Evolutionary conservation across 35 echinoderm and acorn worm species (phyloP).

Genomic region (Acanthaster planci): DNA sequence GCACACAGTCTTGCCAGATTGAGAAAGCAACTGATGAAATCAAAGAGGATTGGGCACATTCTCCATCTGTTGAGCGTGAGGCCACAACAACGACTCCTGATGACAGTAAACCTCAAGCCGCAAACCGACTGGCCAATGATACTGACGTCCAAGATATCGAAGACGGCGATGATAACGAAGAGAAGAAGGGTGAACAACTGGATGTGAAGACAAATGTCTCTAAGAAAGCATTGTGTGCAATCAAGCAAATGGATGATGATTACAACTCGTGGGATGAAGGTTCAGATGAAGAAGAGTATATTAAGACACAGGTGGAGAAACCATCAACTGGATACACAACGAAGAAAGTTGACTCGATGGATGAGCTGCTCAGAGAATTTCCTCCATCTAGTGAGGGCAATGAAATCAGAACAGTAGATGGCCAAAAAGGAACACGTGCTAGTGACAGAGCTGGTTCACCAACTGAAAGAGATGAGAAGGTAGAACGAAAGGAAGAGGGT

Average conservation of each 20-base stretch:
- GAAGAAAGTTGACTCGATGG: neutral
- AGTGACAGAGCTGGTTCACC: too few relatives aligned
- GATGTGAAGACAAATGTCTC: too few relatives aligned
- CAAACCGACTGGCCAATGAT: neutral
- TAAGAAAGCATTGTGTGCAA: too few relatives aligned
- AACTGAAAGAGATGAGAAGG: too few relatives aligned
- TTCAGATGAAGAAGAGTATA: neutral
- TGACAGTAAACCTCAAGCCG: neutral
- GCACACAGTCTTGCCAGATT: neutral
- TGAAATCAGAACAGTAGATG: too few relatives aligned
- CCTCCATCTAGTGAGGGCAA: neutral
- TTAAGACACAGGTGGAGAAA: neutral
- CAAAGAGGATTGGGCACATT: neutral
- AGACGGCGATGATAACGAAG: neutral
- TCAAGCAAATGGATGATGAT: neutral
- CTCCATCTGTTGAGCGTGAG: neutral
- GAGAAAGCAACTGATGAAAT: neutral
- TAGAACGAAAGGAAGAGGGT: neutral
- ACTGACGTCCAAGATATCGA: neutral
- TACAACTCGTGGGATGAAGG: constrained; percentile 17
- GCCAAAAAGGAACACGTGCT: too few relatives aligned
- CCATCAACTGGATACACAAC: neutral
- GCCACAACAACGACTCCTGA: neutral
- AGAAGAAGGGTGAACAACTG: too few relatives aligned
- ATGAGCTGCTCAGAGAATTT: constrained; percentile 5